Conservation (phyloP, 2,113 vertebrate species). For the Echinops telfairi region DNA sequence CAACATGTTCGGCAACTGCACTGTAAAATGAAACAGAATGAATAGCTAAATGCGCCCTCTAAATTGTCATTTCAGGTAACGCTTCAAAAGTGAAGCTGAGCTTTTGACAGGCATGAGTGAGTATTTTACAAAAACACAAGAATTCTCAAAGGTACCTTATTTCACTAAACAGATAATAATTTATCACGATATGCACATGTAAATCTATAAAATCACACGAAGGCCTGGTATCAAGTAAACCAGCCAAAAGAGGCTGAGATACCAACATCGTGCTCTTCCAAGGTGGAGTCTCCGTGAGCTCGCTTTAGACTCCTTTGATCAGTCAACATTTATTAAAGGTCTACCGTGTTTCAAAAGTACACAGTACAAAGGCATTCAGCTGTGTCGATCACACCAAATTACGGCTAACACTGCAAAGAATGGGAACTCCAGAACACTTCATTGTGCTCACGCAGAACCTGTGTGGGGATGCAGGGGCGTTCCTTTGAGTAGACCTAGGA, state of each 20-base stretch:
- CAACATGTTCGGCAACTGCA: not conserved
- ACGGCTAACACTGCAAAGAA: no score
- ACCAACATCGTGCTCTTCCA: not conserved
- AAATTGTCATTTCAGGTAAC: not conserved
- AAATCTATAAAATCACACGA: not conserved
- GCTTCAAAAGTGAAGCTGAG: not conserved
- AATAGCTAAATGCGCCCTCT: no score
- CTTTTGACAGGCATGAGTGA: conserved; percentile 28
- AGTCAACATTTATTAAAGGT: not conserved
- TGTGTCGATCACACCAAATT: no score
- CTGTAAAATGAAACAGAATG: not conserved
- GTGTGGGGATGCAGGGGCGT: no score
- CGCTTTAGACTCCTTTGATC: not conserved
- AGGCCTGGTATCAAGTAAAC: not conserved
- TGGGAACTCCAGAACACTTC: no score
- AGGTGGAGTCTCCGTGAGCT: not conserved
- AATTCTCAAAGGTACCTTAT: conserved; percentile 1
- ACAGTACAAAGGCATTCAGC: no score
- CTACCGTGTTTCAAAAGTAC: not conserved
- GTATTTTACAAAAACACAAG: not conserved
- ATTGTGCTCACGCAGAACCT: no score
- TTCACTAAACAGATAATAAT: conserved; percentile 6
- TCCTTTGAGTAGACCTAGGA: no score
- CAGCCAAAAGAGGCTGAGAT: not conserved
- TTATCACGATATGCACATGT: not conserved